Conservation (phyloP, 2,888 invertebrate genomes). For the Agriopis marginaria region DNA sequence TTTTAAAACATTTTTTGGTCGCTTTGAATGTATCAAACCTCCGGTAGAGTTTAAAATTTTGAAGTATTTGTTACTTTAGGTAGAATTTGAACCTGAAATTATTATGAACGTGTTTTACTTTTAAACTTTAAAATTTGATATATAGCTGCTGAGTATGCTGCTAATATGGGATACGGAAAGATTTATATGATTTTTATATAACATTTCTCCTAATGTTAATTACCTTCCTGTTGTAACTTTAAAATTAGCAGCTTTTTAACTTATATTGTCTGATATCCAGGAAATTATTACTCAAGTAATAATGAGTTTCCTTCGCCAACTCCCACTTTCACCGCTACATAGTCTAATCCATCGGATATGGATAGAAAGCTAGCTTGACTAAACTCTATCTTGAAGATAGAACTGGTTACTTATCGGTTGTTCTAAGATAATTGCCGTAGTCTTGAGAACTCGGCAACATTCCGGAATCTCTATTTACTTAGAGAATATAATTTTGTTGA, state of each 20-base stretch:
- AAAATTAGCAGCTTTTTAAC: too few species aligned
- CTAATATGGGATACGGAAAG: too few species aligned
- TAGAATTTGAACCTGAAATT: too few species aligned
- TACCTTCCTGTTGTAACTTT: too few species aligned
- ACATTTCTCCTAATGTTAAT: too few species aligned
- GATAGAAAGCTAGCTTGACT: constrained; percentile 50
- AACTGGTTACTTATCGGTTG: constrained; percentile 25
- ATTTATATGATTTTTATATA: too few species aligned
- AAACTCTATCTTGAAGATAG: constrained; percentile 30
- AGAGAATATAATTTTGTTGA: not conserved
- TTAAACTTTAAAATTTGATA: too few species aligned
- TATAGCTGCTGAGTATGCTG: too few species aligned
- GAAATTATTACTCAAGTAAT: not conserved
- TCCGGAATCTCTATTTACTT: not conserved
- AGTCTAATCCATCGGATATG: constrained; percentile 38
- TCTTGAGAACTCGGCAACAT: constrained; percentile 10
- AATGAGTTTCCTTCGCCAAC: constrained; percentile 24
- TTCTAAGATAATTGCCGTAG: constrained; percentile 30
- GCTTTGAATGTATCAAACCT: not conserved
- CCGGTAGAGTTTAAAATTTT: too few species aligned
- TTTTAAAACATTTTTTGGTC: too few species aligned
- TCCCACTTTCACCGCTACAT: constrained; percentile 28
- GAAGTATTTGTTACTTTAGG: too few species aligned
- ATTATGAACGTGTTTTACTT: too few species aligned
- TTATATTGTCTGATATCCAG: not conserved